These are phyloP conservation scores for Patella depressa DNA, from an alignment of 2,888 invertebrate genomes.

Conservation along the genomic window DNA sequence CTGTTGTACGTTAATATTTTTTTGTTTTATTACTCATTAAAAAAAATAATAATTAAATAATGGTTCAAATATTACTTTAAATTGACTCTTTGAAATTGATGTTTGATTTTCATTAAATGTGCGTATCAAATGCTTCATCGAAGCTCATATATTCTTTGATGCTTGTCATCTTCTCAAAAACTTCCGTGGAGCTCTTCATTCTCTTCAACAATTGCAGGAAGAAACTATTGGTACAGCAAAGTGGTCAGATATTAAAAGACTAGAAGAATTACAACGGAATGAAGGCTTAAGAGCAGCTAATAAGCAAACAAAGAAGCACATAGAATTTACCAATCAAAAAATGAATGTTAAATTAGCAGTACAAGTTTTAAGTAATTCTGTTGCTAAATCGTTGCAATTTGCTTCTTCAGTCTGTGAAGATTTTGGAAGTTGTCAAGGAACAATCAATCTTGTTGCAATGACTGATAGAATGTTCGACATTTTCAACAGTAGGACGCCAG, in stretches of 20 bases:
- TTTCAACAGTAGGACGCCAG: slow-evolving; percentile 10
- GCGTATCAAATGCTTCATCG: no score
- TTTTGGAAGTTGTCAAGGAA: slow-evolving; percentile 1
- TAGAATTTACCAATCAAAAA: neutral
- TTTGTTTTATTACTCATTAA: no score
- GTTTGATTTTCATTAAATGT: no score
- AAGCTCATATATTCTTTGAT: slow-evolving; percentile 3
- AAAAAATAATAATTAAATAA: no score
- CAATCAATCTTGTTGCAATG: neutral
- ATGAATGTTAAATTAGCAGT: slow-evolving; percentile 10
- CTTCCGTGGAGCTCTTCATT: slow-evolving; percentile 1
- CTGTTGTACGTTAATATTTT: no score
- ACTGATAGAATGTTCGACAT: slow-evolving; percentile 15
- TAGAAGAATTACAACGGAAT: slow-evolving; percentile 5
- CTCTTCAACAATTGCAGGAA: neutral
- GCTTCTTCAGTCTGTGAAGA: slow-evolving; percentile 9
- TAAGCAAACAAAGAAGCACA: slow-evolving; percentile 13
- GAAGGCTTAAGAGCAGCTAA: slow-evolving; percentile 17
- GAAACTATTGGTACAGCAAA: neutral
- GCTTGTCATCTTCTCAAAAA: slow-evolving; percentile 22
- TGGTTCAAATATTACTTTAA: no score
- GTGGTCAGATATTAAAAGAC: slow-evolving; percentile 6
- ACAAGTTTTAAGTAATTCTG: slow-evolving; percentile 13
- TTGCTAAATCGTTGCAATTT: slow-evolving; percentile 19
- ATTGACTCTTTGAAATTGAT: no score